phyloP scores from a whole-genome alignment of 2,113 vertebrate genomes.

The Lutjanus erythropterus region DNA sequence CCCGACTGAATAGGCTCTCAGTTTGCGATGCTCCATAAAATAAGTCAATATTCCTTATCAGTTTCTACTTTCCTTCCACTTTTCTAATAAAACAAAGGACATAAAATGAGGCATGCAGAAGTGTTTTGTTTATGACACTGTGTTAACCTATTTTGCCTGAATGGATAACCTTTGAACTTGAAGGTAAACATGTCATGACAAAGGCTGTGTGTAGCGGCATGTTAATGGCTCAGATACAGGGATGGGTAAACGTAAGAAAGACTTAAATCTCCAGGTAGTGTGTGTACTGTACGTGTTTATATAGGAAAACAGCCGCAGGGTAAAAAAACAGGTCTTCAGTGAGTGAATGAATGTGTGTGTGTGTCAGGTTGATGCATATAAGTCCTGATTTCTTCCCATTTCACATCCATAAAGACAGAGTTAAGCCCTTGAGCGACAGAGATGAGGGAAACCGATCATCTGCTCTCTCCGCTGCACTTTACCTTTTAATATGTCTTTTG shows the following conservation, averaged over 20 bases:
- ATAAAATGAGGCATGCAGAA: neutral
- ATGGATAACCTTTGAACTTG: slow-evolving; percentile 24
- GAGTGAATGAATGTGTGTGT: slow-evolving; percentile 2
- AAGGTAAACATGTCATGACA: slow-evolving; percentile 30
- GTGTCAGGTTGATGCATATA: slow-evolving; percentile 66
- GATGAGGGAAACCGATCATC: slow-evolving; percentile 51
- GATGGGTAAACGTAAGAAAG: neutral
- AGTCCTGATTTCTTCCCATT: slow-evolving; percentile 57
- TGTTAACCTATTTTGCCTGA: neutral
- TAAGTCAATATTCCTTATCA: slow-evolving; percentile 6
- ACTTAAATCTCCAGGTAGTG: slow-evolving; percentile 22
- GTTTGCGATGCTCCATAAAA: slow-evolving; percentile 9
- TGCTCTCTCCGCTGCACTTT: slow-evolving; percentile 35
- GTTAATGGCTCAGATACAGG: neutral
- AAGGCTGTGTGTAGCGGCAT: neutral
- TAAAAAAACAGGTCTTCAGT: neutral
- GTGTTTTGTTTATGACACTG: neutral
- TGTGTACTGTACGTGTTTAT: slow-evolving; percentile 20
- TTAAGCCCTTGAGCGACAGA: slow-evolving; percentile 55
- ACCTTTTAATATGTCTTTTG: slow-evolving; percentile 55
- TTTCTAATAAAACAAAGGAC: slow-evolving; percentile 15
- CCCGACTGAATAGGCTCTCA: neutral
- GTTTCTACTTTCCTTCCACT: slow-evolving; percentile 21
- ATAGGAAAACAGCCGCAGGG: slow-evolving; percentile 22
- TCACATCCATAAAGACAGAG: slow-evolving; percentile 40